phyloP scores from a whole-genome alignment of 92 coral and sea anemone genomes.

The Epizoanthus illoricatus region DNA sequence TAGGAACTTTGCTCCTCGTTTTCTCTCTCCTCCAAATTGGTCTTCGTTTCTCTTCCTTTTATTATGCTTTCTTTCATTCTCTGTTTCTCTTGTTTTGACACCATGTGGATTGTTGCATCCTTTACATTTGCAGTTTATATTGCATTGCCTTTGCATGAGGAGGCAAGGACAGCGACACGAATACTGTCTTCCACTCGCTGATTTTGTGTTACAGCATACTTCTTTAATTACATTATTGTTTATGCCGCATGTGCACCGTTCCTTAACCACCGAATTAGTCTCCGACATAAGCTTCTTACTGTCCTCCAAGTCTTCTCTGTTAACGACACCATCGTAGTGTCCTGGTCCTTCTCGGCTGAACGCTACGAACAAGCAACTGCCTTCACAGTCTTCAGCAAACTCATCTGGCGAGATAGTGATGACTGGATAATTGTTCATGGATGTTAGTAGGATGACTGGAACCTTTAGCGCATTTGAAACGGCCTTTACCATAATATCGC shows the following conservation, averaged over 20 bases:
- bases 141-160: conserved; percentile 33
- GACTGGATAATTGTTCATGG: conserved; percentile 41
- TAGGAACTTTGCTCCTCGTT: conserved; percentile 39
- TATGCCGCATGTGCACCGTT: conserved; percentile 53
- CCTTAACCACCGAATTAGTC: background rate
- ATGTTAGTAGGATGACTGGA: conserved; percentile 37
- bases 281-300: background rate
- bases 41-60: conserved; percentile 37
- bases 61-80: background rate
- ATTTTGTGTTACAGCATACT: conserved; percentile 35
- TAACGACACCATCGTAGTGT: conserved; percentile 50
- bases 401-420: conserved; percentile 38
- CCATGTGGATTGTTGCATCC: conserved; percentile 52
- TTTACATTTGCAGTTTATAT: conserved; percentile 47
- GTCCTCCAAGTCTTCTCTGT: conserved; percentile 4
- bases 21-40: conserved; percentile 51
- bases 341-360: conserved; percentile 49
- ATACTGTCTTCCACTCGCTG: conserved; percentile 40
- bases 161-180: conserved; percentile 63
- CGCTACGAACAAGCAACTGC: conserved; percentile 28
- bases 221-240: conserved; percentile 43
- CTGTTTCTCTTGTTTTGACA: conserved; percentile 5
- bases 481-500: conserved; percentile 54
- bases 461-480: conserved; percentile 44
- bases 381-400: conserved; percentile 20